A percentile compares a stretch with the other conserved stretches of the same genome.
Evolutionary conservation across 1,140 invertebrate genomes (phyloP).

Genomic region (Monomorium pharaonis): DNA sequence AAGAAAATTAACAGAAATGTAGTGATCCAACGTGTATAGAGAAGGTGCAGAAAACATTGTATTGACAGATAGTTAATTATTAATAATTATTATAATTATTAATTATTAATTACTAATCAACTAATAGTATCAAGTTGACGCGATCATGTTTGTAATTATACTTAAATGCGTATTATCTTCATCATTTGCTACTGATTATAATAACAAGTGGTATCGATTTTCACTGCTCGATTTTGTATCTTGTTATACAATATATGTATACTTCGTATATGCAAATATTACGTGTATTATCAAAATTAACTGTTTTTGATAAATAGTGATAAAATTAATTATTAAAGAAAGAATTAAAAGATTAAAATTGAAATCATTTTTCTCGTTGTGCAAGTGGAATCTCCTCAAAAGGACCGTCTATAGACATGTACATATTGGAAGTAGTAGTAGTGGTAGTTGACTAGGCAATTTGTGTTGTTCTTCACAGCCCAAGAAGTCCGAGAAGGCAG

Average conservation of each 20-base stretch:
- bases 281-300: background rate
- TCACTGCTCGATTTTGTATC: background rate
- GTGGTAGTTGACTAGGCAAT: slow-evolving; percentile 82
- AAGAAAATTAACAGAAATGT: no score
- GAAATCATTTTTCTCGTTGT: background rate
- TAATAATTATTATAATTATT: no score
- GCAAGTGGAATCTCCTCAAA: slow-evolving; percentile 47
- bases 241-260: no score
- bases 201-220: background rate
- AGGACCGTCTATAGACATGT: slow-evolving; percentile 36
- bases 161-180: background rate
- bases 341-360: background rate
- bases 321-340: background rate
- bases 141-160: background rate
- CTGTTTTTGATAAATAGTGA: background rate
- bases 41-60: no score
- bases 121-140: background rate
- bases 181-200: background rate
- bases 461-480: slow-evolving; percentile 88
- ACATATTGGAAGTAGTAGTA: slow-evolving; percentile 54
- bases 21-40: no score
- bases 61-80: no score
- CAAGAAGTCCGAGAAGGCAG: slow-evolving; percentile 92
- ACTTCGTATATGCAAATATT: background rate
- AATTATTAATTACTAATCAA: no score